Evolutionary conservation across 2,888 invertebrate genomes (phyloP), one percentile per base, ranked within the genome.

Genomic region (Neria commutata): DNA sequence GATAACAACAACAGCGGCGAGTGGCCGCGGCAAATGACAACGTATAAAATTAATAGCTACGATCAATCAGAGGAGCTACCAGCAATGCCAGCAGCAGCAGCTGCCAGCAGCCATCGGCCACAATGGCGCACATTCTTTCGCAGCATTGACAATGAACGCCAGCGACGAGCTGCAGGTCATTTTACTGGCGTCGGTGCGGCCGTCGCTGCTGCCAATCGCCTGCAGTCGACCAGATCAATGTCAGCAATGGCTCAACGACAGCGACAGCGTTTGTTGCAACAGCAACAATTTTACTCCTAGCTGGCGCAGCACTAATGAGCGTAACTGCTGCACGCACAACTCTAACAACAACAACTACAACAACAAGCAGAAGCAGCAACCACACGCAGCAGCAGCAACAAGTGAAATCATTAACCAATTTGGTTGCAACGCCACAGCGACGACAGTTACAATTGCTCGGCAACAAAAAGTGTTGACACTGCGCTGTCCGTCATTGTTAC

Each of bases 31-130:
- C 65, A 72, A 73, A 73, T 72, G 72, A 70, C 72, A 72, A 73
- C 72, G 71, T 73, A 75, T 74, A 75, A 75, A 75, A 72, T 73
- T 69, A 76, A 76, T 78, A 72, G 70, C 65, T 71, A 72, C 78
- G 72, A 76, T 78, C 78, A 74, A 77, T 77, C 78, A 78, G 75
- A 73, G 75, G 74, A 68, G 72, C 69, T n/a, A n/a, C n/a, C 75
- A 72, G 73, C 76, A 73, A 68, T 76, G 71, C 68, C 74, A 74
- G 24, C 60, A 61, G 55, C 53, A 51, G 45, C 45, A n/a, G 24
- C 46, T 33, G 23, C 33, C 52, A 53, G 21, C 50, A 56, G 34
- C 47, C 16, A 21, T 2, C 46, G 33, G 19, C 54, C 29, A 25
- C 45, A 29, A 23, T 19, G 42, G 57, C 56, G 62, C 52, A 56